Percentiles rank a stretch among this genome's conserved stretches.
These are phyloP conservation scores for Orussus abietinus DNA, from an alignment of 1,140 invertebrate species.

Conservation along the genomic window DNA sequence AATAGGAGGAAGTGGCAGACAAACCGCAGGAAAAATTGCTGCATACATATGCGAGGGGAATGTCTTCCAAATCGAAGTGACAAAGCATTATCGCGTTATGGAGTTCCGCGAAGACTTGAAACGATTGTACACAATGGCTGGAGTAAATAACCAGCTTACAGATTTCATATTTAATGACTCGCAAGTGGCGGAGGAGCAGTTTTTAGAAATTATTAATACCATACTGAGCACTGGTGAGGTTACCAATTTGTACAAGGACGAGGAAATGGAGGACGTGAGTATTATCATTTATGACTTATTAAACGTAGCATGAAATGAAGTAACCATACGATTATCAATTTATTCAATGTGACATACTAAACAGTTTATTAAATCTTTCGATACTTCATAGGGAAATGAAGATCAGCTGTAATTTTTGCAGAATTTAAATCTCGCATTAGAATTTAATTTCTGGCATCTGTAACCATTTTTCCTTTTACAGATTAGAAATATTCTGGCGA, in stretches of 20 bases:
- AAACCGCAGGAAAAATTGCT: slow-evolving; percentile 70
- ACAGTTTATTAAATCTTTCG: too few relatives aligned
- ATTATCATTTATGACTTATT: slow-evolving; percentile 1
- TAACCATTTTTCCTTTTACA: too few relatives aligned
- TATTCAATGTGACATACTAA: too few relatives aligned
- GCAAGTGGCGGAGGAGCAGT: slow-evolving; percentile 75
- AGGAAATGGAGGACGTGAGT: slow-evolving; percentile 79
- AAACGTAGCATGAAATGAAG: neutral
- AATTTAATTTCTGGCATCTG: too few relatives aligned
- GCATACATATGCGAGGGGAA: slow-evolving; percentile 75
- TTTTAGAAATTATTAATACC: slow-evolving; percentile 85
- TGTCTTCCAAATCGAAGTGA: slow-evolving; percentile 75
- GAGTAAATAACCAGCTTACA: slow-evolving; percentile 70
- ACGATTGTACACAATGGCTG: slow-evolving; percentile 66
- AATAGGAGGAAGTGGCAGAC: slow-evolving; percentile 82
- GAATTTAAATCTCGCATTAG: too few relatives aligned
- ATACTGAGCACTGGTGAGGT: slow-evolving; percentile 82
- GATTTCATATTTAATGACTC: slow-evolving; percentile 81
- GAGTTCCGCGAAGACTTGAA: slow-evolving; percentile 85
- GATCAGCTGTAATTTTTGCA: too few relatives aligned
- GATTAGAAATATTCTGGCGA: slow-evolving; percentile 67
- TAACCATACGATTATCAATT: neutral
- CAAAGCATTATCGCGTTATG: slow-evolving; percentile 67
- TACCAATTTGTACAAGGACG: slow-evolving; percentile 75
- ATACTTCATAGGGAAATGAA: too few relatives aligned